These are phyloP conservation scores for Scrobipalpa atriplicella DNA, from an alignment of 2,888 invertebrate genomes.

Conservation along the genomic window DNA sequence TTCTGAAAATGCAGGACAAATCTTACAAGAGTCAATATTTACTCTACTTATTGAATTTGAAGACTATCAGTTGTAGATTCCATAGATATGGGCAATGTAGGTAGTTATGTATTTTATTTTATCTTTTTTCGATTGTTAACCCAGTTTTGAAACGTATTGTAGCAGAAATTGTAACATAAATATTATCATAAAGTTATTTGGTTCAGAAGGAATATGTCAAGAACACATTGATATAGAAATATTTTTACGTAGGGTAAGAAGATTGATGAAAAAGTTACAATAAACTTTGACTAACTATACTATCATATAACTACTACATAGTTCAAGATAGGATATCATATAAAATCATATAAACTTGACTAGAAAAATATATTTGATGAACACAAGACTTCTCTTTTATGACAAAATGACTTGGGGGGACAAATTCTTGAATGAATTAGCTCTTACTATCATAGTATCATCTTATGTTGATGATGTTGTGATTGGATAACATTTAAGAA, in stretches of 20 bases:
- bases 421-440: slow-evolving; percentile 16
- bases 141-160: slow-evolving; percentile 12
- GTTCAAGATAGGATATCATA: too few relatives aligned
- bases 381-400: too few relatives aligned
- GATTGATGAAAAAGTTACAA: too few relatives aligned
- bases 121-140: slow-evolving; percentile 12
- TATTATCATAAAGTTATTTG: neutral
- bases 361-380: too few relatives aligned
- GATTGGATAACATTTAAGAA: slow-evolving; percentile 5
- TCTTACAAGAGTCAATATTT: neutral
- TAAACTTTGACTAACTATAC: too few relatives aligned
- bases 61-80: slow-evolving; percentile 8
- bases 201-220: neutral
- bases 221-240: too few relatives aligned
- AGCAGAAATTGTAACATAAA: neutral
- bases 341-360: too few relatives aligned
- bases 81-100: neutral
- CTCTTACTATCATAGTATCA: neutral
- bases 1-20: neutral
- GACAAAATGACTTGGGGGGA: neutral
- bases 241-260: too few relatives aligned
- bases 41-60: neutral
- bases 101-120: too few relatives aligned
- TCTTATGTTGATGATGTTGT: neutral
- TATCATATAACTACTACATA: too few relatives aligned